Evolutionary conservation across 1,140 invertebrate species (phyloP), one percentile per base, ranked within the genome.

Genomic region (Lasioglossum albipes): DNA sequence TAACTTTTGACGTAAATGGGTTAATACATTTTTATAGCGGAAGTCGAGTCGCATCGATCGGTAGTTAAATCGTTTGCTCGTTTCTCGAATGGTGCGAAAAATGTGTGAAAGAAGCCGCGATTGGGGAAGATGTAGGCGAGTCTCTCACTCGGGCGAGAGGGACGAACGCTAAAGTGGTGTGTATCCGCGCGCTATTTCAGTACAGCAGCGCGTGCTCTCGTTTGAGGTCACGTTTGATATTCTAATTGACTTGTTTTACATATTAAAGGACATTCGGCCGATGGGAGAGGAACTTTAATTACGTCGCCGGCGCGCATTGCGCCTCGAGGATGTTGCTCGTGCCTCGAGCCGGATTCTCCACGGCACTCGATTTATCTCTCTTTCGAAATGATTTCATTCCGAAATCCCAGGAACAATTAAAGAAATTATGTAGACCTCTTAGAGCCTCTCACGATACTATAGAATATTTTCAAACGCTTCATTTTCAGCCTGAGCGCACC

Each of bases 241-340:
- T 90, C 89, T 90, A 90, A 90, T 90, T 90, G 87, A 85, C 84
- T 86, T 85, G 88, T 87, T 90, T 90, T 90, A 86, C 89, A 90
- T 90, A 90, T 89, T 89, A 90, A 90, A 90, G 87, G 88, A 83
- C 87, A 88, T 89, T 88, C 84, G 84, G 79, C 82, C 77, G 67
- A 65, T 78, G 87, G 83, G 81, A 87, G 82, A 84, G 83, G 84
- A 80, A 88, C 80, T 89, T 89, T 90, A 90, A 90, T 90, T 88
- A 89, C 84, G 75, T 83, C 64, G 75, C 84, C 64, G 65, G 71
- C 68, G 79, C 61, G 78, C 52, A 83, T 76, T 72, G 77, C 71
- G 69, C 84, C 65, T 84, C 64, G 71, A 64, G 72, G 36, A 65
- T 12, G 69, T 73, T 79, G 42, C 16, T 0, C 45, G 18, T 36